Conservation (phyloP, 2,113 vertebrate genomes). For the Corapipo altera region DNA sequence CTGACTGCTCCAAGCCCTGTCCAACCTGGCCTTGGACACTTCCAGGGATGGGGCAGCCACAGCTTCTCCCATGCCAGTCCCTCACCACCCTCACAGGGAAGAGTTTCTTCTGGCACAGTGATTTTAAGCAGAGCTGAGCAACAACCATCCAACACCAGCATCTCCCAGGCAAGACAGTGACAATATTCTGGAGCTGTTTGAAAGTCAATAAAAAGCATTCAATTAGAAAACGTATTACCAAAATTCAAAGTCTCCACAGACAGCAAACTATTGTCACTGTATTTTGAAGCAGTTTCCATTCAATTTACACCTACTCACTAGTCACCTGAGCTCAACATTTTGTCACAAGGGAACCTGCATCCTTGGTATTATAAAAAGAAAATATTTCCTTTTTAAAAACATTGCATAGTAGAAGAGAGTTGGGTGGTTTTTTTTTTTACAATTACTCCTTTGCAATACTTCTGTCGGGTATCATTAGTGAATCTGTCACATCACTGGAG, state of each 20-base stretch:
- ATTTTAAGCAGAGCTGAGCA: not conserved
- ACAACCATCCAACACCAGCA: not conserved
- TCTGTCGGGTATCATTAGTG: conserved; percentile 80
- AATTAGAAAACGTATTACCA: not conserved
- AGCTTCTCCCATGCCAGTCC: not conserved
- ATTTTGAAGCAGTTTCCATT: not conserved
- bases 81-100: not conserved
- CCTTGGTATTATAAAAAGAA: not conserved
- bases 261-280: not conserved
- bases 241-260: not conserved
- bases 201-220: not conserved
- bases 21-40: not conserved
- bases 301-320: not conserved
- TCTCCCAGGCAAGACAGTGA: not conserved
- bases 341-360: not conserved
- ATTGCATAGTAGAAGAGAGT: not conserved
- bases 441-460: conserved; percentile 76
- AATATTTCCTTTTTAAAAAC: not conserved
- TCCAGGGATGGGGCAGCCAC: not conserved
- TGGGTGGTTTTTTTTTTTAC: not conserved
- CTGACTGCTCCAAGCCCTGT: not conserved
- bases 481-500: conserved; percentile 71
- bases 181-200: not conserved
- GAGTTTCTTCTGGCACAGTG: not conserved
- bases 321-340: not conserved